A percentile compares a stretch with the other conserved stretches of the same genome.
Conservation (phyloP, 2,888 invertebrate species). For the Sericinus montela region DNA sequence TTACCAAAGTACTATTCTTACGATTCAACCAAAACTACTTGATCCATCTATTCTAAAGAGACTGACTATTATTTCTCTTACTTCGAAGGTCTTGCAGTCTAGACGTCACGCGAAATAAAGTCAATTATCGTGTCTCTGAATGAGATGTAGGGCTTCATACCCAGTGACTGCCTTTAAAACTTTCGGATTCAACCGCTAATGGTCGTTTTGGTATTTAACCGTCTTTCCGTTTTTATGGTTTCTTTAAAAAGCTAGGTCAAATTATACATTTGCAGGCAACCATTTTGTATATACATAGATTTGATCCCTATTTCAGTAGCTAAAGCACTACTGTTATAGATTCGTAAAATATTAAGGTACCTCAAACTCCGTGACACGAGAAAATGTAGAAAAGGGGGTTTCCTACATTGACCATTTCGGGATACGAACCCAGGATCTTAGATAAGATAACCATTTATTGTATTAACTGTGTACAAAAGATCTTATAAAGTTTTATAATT, state of each 20-base stretch:
- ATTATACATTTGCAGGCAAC: no score
- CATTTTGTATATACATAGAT: no score
- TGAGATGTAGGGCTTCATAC: slow-evolving; percentile 43
- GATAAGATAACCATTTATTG: no score
- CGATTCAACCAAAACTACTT: slow-evolving; percentile 17
- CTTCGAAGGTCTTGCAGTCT: slow-evolving; percentile 7
- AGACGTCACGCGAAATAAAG: slow-evolving; percentile 19
- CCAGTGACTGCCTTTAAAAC: slow-evolving; percentile 36
- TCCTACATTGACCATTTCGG: no score
- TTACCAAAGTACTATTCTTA: slow-evolving; percentile 30
- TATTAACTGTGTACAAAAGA: no score
- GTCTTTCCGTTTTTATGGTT: not conserved
- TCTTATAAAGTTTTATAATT: no score
- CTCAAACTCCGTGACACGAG: no score
- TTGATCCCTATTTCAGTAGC: no score
- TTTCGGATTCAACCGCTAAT: slow-evolving; percentile 2
- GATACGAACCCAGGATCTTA: no score
- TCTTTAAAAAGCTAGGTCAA: not conserved
- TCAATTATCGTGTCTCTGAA: slow-evolving; percentile 33
- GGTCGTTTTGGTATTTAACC: slow-evolving; percentile 1
- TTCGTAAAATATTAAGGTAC: no score
- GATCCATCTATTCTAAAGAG: slow-evolving; percentile 14
- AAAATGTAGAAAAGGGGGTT: no score
- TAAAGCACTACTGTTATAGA: no score
- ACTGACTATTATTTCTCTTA: slow-evolving; percentile 14